Evolutionary conservation across 2,113 vertebrate genomes (phyloP), one percentile per base, ranked within the genome.

Genomic region (Amazona guildingii): DNA sequence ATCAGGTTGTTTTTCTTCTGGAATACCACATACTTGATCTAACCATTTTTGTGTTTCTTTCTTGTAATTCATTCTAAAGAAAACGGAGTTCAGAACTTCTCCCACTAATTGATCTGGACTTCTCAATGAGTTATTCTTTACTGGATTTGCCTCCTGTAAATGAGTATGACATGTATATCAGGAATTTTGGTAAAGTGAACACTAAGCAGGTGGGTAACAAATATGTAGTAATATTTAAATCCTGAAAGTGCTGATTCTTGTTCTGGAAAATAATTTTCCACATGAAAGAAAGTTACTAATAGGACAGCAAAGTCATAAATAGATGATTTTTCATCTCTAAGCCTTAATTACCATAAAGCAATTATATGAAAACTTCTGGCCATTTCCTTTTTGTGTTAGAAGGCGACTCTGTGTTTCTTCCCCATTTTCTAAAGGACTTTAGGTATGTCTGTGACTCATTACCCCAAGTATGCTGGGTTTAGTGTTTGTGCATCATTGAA

Each of bases 151-250:
- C 99, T 17, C 99, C 99, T 27, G 98, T 99, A 35, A 99, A 98
- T 85, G 99, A 99, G 73, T 99, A 99, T 2, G 99, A 99, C 95
- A 98, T 99, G 98, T 99, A 99, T 69, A 99, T 99, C 86, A 98
- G 99, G 92, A 99, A 97, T 95, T 99, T 99, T 74, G 99, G 99
- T 63, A 98, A 96, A 46, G 98, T 97, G 82, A 99, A 99, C 88
- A 99, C 99, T 31, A 99, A 98, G 77, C 99, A 99, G 98, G 99
- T 99, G 17, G 17, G 98, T 92, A 17, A 31, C 28, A 63, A 66
- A 28, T 33, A 41, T 13, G 4, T 14, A 49, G 14, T 25, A 77
- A 29, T 62, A 54, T 61, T 86, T 90, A 39, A 48, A 29, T 88
- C 20, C 23, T 90, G 23, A 35, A 73, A 92, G 25, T 41, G 57